Evolutionary conservation across 2,113 vertebrate species (phyloP).

Genomic region (Aythya baeri): DNA sequence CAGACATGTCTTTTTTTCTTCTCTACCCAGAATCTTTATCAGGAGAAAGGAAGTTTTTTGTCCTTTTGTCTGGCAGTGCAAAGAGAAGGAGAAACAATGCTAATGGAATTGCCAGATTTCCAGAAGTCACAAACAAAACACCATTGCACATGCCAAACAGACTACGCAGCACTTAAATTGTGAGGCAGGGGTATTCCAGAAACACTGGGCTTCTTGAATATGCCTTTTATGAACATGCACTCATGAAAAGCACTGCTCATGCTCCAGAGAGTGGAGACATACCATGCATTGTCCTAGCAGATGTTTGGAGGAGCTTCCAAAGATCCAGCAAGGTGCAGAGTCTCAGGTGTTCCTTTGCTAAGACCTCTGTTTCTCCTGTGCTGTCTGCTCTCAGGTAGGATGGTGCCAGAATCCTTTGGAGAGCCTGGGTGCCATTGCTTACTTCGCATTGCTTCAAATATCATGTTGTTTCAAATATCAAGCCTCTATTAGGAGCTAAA

Average conservation of each 20-base stretch:
- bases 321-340: background rate
- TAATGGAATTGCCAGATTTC: background rate
- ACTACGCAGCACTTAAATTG: background rate
- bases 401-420: background rate
- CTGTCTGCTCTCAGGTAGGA: background rate
- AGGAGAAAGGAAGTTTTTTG: background rate
- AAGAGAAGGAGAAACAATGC: background rate
- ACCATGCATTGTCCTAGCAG: fast-evolving
- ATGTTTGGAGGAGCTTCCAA: background rate
- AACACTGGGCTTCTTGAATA: background rate
- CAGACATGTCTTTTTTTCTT: background rate
- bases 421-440: background rate
- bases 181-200: background rate
- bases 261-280: background rate
- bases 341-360: background rate
- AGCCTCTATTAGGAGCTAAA: background rate
- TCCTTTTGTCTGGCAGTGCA: background rate
- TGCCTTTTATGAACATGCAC: no score
- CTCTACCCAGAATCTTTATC: background rate
- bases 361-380: background rate
- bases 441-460: background rate
- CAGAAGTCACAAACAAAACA: background rate
- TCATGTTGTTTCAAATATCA: background rate
- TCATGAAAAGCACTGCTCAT: background rate
- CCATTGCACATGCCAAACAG: background rate